Conservation (phyloP, 2,113 vertebrate species). For the Dicaeum eximium region DNA sequence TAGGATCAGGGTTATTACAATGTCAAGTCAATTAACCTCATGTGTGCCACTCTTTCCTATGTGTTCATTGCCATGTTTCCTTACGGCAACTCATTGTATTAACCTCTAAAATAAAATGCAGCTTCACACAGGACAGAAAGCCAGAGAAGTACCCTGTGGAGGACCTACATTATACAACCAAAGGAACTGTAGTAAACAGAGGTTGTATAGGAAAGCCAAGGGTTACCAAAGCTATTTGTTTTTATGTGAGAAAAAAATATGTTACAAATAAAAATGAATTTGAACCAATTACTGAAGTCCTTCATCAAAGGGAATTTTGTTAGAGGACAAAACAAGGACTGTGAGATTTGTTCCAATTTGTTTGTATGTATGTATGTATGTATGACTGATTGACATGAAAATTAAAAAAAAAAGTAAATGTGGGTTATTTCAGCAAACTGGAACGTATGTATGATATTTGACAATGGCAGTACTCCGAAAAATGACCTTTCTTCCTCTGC, state of each 20-base stretch:
- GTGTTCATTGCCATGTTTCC: constrained; percentile 53
- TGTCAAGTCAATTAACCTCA: constrained; percentile 52
- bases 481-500: background rate
- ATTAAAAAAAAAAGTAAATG: background rate
- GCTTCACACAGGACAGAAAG: constrained; percentile 75
- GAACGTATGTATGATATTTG: background rate
- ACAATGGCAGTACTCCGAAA: background rate
- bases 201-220: constrained; percentile 67
- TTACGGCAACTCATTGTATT: constrained; percentile 66
- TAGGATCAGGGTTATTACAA: constrained; percentile 48
- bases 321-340: constrained; percentile 32
- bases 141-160: constrained; percentile 70
- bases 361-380: constrained; percentile 37
- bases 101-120: constrained; percentile 17
- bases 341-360: constrained; percentile 2
- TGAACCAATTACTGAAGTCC: constrained; percentile 45
- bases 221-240: constrained; percentile 76
- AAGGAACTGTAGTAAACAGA: constrained; percentile 68
- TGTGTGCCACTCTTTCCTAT: constrained; percentile 44
- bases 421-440: constrained; percentile 29
- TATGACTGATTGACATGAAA: background rate
- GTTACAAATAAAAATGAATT: constrained; percentile 58
- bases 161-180: constrained; percentile 69
- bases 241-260: constrained; percentile 50
- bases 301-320: constrained; percentile 58